Evolutionary conservation across 2,113 vertebrate species (phyloP).

Genomic region (Rhineura floridana): DNA sequence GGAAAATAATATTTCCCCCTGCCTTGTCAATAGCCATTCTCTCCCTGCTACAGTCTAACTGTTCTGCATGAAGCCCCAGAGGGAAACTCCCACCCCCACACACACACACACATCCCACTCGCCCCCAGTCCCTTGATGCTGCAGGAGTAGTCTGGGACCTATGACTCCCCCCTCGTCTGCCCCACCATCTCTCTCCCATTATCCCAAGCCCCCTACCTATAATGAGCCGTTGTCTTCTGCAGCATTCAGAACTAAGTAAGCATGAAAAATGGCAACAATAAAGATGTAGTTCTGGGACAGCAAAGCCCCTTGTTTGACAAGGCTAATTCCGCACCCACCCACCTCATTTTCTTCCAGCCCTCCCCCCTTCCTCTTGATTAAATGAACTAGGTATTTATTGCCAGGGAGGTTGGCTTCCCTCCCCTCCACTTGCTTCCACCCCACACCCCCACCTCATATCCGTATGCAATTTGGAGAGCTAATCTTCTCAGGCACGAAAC

Average conservation of each 20-base stretch:
- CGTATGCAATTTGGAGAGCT: constrained; percentile 74
- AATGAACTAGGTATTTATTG: constrained; percentile 82
- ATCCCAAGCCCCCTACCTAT: constrained; percentile 70
- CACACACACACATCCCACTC: neutral
- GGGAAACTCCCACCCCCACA: neutral
- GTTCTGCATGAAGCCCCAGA: neutral
- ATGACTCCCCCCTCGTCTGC: constrained; percentile 45
- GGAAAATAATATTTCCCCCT: neutral
- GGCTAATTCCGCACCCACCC: constrained; percentile 82
- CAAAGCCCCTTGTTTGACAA: constrained; percentile 92
- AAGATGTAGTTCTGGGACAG: constrained; percentile 80
- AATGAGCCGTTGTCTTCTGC: constrained; percentile 84
- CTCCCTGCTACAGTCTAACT: constrained; percentile 24
- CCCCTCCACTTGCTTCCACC: constrained; percentile 70
- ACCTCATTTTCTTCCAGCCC: constrained; percentile 71
- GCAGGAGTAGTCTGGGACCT: rapidly evolving
- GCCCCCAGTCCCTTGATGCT: constrained; percentile 33
- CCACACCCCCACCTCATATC: constrained; percentile 5
- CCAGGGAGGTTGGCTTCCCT: constrained; percentile 81
- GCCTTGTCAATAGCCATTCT: neutral
- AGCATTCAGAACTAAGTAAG: constrained; percentile 91
- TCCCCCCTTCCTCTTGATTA: constrained; percentile 79
- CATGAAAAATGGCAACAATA: constrained; percentile 91
- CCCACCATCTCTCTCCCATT: constrained; percentile 56
- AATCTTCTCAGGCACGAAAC: constrained; percentile 74